Conservation (phyloP, 2,888 invertebrate species). For the Amiota mariae region DNA sequence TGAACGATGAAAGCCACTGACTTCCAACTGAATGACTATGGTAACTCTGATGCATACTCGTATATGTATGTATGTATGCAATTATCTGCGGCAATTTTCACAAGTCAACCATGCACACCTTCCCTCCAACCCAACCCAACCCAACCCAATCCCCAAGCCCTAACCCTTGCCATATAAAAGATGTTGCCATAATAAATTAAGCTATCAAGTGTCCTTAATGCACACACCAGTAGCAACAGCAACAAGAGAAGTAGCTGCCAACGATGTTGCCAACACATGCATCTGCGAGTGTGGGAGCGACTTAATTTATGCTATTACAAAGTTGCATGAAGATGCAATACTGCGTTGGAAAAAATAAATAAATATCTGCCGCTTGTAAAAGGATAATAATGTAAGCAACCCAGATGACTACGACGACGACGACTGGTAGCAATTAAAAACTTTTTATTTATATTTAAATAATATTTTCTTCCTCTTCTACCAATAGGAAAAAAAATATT, state of each 20-base stretch:
- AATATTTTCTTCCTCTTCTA: background rate
- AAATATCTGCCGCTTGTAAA: slow-evolving; percentile 13
- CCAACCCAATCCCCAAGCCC: background rate
- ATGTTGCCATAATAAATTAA: slow-evolving; percentile 56
- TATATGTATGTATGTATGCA: background rate
- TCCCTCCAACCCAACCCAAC: background rate
- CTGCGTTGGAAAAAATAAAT: slow-evolving; percentile 62
- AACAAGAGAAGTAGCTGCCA: background rate
- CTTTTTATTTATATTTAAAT: slow-evolving; percentile 22
- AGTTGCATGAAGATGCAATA: slow-evolving; percentile 54
- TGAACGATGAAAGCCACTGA: slow-evolving; percentile 14
- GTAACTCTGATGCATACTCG: no score
- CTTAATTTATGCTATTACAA: slow-evolving; percentile 57
- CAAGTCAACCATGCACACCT: background rate
- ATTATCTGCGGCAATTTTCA: slow-evolving; percentile 26
- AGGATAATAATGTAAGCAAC: slow-evolving; percentile 8
- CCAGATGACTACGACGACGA: background rate
- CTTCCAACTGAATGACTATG: background rate
- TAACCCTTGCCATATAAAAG: slow-evolving; percentile 3
- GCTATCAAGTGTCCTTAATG: slow-evolving; percentile 68
- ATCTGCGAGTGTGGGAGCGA: slow-evolving; percentile 51
- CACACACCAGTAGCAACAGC: slow-evolving; percentile 49
- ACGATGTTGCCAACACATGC: slow-evolving; percentile 26
- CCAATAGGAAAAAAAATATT: background rate
- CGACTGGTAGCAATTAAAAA: slow-evolving; percentile 18